Conservation (phyloP, 2,888 invertebrate genomes). For the Ochlodes sylvanus region DNA sequence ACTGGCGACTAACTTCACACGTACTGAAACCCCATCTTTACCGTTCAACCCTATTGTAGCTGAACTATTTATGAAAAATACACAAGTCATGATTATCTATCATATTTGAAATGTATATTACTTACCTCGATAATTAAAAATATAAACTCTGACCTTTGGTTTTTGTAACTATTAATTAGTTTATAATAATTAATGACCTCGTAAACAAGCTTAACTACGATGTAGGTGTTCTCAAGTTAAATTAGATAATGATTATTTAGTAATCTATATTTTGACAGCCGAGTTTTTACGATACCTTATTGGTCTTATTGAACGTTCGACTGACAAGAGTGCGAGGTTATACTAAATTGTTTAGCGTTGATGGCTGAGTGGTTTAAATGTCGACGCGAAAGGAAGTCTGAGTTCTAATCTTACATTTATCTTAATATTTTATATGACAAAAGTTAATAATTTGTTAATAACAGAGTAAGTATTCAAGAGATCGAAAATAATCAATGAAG, state of each 20-base stretch:
- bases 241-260: constrained; percentile 60
- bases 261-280: constrained; percentile 71
- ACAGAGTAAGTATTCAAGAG: no score
- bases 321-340: constrained; percentile 10
- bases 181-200: constrained; percentile 23
- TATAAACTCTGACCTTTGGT: constrained; percentile 10
- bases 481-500: no score
- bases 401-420: no score
- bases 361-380: no score
- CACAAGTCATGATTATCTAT: background rate
- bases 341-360: no score
- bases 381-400: no score
- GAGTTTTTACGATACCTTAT: constrained; percentile 14
- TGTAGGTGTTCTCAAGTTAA: constrained; percentile 68
- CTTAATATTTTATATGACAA: no score
- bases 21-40: background rate
- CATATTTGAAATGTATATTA: background rate
- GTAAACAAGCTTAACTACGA: constrained; percentile 44
- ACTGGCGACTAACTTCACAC: background rate
- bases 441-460: no score
- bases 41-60: no score
- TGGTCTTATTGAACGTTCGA: constrained; percentile 11
- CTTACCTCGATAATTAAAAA: background rate
- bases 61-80: no score
- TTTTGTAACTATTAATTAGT: constrained; percentile 19